Evolutionary conservation across 2,888 invertebrate species (phyloP).

Genomic region (Dynastes tityus): DNA sequence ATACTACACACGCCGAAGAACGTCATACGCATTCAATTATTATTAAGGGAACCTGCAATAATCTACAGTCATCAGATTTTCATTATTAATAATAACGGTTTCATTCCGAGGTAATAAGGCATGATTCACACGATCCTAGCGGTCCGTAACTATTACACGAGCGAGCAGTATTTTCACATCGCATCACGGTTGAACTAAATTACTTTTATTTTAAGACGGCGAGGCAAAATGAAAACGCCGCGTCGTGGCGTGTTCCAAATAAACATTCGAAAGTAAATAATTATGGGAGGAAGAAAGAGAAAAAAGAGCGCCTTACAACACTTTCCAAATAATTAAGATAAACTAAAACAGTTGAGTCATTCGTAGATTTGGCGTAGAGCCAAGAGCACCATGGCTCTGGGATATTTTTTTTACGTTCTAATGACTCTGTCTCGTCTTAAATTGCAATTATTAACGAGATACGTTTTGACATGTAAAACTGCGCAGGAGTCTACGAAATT

Average conservation of each 20-base stretch:
- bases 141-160: constrained; percentile 39
- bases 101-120: constrained; percentile 40
- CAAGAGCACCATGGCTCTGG: constrained; percentile 26
- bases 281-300: constrained; percentile 45
- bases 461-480: constrained; percentile 5
- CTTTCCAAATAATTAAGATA: constrained; percentile 48
- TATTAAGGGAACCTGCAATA: background rate
- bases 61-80: constrained; percentile 40
- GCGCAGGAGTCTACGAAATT: constrained; percentile 12
- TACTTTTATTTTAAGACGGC: constrained; percentile 44
- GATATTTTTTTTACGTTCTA: constrained; percentile 37
- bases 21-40: constrained; percentile 25
- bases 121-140: constrained; percentile 44
- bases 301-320: constrained; percentile 37
- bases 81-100: constrained; percentile 44
- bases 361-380: constrained; percentile 37
- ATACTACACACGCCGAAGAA: background rate
- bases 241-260: constrained; percentile 41
- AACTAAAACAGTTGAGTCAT: constrained; percentile 48
- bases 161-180: constrained; percentile 42
- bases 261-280: constrained; percentile 48
- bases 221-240: constrained; percentile 38
- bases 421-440: constrained; percentile 30
- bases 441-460: constrained; percentile 32
- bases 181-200: constrained; percentile 40